phyloP scores from a whole-genome alignment of 2,888 invertebrate genomes.

The Pyralis farinalis region DNA sequence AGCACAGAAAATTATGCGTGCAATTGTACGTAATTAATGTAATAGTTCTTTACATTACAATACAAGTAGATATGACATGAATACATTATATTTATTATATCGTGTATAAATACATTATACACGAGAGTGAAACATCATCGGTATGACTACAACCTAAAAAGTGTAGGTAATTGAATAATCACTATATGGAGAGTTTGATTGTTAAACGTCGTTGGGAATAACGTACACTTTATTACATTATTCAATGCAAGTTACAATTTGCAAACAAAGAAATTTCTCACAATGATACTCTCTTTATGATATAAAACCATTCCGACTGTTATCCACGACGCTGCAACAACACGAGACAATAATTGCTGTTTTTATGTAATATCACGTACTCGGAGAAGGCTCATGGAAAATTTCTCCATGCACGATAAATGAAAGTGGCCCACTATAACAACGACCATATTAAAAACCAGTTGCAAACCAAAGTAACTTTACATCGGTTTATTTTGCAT shows the following conservation, averaged over 20 bases:
- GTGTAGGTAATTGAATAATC: no score
- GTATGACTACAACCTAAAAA: no score
- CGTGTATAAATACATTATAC: no score
- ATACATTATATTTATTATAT: no score
- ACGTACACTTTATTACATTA: neutral
- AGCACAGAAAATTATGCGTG: no score
- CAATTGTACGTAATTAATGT: no score
- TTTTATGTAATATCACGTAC: conserved; percentile 4
- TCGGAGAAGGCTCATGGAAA: conserved; percentile 7
- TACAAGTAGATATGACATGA: no score
- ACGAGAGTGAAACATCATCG: no score
- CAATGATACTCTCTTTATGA: conserved; percentile 1
- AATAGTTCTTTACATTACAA: no score
- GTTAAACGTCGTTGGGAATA: neutral
- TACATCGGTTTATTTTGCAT: neutral
- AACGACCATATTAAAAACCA: neutral
- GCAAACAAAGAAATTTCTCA: conserved; percentile 3
- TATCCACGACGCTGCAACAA: neutral
- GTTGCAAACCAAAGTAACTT: no score
- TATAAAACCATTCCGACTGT: conserved; percentile 4
- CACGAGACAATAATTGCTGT: conserved; percentile 3
- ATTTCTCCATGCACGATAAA: conserved; percentile 7
- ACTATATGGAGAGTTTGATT: neutral
- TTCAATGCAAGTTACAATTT: neutral
- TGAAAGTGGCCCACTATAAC: conserved; percentile 1